A percentile compares a stretch with the other conserved stretches of the same genome.
These are phyloP conservation scores for Anoplopoma fimbria DNA, from an alignment of 2,113 vertebrate species.

Conservation along the genomic window DNA sequence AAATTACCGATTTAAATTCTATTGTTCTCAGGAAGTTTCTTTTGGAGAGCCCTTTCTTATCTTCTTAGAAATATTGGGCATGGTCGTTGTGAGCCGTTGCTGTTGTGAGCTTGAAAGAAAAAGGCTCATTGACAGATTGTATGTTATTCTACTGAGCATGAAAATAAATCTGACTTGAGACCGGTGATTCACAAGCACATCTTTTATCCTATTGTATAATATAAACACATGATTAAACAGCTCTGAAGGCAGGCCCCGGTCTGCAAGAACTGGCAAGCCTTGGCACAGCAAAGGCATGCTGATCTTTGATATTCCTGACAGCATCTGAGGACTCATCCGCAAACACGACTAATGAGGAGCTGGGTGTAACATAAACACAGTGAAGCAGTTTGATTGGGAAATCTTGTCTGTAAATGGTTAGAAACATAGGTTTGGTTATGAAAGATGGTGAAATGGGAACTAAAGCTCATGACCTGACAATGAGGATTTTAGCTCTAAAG, in stretches of 20 bases:
- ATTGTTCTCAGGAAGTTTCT: background rate
- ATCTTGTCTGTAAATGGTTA: background rate
- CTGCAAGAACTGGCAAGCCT: conserved; percentile 34
- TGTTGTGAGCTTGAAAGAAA: background rate
- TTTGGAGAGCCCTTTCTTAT: background rate
- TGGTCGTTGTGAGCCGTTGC: rapidly evolving
- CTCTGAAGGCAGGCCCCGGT: background rate
- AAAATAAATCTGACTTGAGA: conserved; percentile 10
- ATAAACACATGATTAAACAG: conserved; percentile 24
- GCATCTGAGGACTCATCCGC: background rate
- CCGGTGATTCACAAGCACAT: background rate
- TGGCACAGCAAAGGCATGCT: background rate
- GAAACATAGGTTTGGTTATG: background rate
- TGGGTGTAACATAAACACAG: background rate
- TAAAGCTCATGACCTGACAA: conserved; percentile 9
- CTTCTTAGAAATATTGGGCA: background rate
- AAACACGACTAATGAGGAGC: background rate
- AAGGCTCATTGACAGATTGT: background rate
- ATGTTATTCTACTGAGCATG: background rate
- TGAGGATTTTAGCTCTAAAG: background rate
- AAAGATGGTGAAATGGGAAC: background rate
- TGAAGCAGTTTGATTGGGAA: background rate
- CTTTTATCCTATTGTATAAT: background rate
- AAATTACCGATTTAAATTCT: background rate
- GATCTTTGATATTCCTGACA: background rate